Conservation (phyloP, 2,113 vertebrate genomes). For the Salvelinus sp. region DNA sequence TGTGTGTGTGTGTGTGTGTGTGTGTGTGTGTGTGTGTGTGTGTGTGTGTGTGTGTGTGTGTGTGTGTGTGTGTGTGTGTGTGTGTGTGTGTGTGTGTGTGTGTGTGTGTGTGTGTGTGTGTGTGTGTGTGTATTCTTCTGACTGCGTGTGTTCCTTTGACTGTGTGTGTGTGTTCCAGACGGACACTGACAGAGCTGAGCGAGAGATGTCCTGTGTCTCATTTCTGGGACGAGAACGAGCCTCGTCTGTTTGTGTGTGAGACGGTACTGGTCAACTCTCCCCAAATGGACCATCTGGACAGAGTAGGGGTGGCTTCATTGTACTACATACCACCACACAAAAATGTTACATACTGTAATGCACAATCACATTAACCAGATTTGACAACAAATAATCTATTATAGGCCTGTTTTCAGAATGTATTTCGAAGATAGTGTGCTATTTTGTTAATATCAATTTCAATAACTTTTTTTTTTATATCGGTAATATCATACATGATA, state of each 20-base stretch:
- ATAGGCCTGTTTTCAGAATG: no score
- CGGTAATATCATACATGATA: no score
- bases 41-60: conserved; percentile 20
- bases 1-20: background rate
- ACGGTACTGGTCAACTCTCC: conserved; percentile 66
- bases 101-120: conserved; percentile 51
- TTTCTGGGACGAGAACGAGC: conserved; percentile 92
- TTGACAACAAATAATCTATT: no score
- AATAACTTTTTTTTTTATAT: no score
- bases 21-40: background rate
- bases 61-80: conserved; percentile 53
- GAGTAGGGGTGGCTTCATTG: conserved; percentile 12
- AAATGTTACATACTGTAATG: background rate
- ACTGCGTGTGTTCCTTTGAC: conserved; percentile 18
- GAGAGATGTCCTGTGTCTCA: conserved; percentile 80
- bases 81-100: background rate
- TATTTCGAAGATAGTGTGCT: no score
- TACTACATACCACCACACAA: background rate
- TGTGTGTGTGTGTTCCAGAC: conserved; percentile 66
- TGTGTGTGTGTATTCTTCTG: conserved; percentile 51
- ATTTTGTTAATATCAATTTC: no score
- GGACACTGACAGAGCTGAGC: conserved; percentile 64
- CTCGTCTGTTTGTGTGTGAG: conserved; percentile 92
- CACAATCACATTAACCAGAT: background rate
- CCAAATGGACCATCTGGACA: conserved; percentile 50